These are phyloP conservation scores for Brachypodius melanocephalos DNA, from an alignment of 2,113 vertebrate genomes.

Conservation along the genomic window DNA sequence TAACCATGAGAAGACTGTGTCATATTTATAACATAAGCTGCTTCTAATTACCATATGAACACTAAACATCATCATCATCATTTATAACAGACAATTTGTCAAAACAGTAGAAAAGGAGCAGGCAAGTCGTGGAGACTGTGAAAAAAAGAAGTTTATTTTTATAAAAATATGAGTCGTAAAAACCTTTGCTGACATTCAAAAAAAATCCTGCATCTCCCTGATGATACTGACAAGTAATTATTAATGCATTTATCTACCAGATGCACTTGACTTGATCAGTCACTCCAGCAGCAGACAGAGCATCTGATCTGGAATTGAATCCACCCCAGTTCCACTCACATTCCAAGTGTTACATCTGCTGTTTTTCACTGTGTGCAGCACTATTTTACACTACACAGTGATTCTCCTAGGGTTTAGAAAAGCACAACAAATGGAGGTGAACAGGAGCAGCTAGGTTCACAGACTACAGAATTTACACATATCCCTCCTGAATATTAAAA, in stretches of 20 bases:
- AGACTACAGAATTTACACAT: neutral
- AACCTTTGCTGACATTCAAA: neutral
- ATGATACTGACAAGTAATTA: neutral
- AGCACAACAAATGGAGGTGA: conserved; percentile 50
- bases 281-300: conserved; percentile 36
- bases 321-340: conserved; percentile 2
- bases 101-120: conserved; percentile 40
- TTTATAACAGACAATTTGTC: conserved; percentile 58
- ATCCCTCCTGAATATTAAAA: conserved; percentile 47
- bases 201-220: neutral
- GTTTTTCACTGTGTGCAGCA: neutral
- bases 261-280: conserved; percentile 50
- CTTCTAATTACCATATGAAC: conserved; percentile 53
- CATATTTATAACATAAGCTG: conserved; percentile 48
- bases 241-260: conserved; percentile 26
- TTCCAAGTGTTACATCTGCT: conserved; percentile 33
- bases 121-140: neutral
- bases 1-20: conserved; percentile 12
- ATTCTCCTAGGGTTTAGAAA: conserved; percentile 13
- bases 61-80: conserved; percentile 35
- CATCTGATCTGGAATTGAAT: conserved; percentile 55
- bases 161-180: conserved; percentile 7
- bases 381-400: conserved; percentile 31
- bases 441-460: conserved; percentile 10
- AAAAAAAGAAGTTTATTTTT: conserved; percentile 1